Conservation (phyloP, 2,797 vertebrate genomes). For the Muscicapa striata region DNA sequence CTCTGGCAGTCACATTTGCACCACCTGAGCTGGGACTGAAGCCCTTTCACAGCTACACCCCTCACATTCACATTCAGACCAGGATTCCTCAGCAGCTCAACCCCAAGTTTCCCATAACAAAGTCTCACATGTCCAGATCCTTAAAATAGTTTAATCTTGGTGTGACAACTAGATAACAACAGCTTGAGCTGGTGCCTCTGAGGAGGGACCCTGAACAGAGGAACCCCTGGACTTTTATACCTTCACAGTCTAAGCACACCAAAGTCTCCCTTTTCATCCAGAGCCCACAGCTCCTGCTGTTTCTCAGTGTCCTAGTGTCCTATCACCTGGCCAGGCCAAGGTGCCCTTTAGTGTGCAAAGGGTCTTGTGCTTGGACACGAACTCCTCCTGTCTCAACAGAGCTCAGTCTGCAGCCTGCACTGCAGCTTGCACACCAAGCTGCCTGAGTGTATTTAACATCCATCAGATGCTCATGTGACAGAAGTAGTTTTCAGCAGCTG, state of each 20-base stretch:
- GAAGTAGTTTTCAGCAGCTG: not conserved
- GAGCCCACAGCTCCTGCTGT: rapidly evolving
- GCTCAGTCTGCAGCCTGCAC: not conserved
- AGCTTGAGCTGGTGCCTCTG: rapidly evolving
- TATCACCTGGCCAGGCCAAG: not conserved
- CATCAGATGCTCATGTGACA: not conserved
- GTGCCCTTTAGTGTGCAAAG: not conserved
- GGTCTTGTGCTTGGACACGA: rapidly evolving
- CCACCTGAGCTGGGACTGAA: not conserved
- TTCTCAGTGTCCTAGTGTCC: not conserved
- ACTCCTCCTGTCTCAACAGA: too few species aligned
- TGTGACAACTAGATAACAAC: not conserved
- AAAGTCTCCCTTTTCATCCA: not conserved
- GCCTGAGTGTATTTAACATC: not conserved
- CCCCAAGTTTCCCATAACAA: not conserved
- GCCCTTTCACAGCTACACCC: not conserved
- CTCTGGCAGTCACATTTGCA: not conserved
- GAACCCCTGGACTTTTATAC: not conserved
- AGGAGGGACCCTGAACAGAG: not conserved
- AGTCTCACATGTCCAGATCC: not conserved
- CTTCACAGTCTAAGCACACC: rapidly evolving
- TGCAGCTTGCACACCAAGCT: not conserved
- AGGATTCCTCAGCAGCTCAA: not conserved
- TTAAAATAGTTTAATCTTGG: not conserved
- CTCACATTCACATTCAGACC: not conserved